Conservation (phyloP, 2,888 invertebrate genomes). For the Timandra comae region DNA sequence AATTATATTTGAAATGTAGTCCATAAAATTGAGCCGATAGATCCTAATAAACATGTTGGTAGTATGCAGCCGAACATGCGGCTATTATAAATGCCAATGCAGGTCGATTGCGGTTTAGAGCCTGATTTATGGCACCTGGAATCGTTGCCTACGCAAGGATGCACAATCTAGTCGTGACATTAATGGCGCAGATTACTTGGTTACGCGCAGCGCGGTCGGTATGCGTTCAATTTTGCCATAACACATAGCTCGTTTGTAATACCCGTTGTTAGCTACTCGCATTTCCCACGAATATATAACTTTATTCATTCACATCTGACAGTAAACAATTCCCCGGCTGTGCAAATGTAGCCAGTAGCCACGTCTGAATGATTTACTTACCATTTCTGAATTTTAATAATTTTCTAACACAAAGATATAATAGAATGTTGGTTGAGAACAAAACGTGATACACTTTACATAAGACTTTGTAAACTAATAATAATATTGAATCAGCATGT, state of each 20-base stretch:
- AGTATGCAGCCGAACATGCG: constrained; percentile 20
- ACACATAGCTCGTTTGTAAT: constrained; percentile 22
- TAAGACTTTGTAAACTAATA: too few relatives aligned
- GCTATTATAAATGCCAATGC: constrained; percentile 34
- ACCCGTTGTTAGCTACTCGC: constrained; percentile 22
- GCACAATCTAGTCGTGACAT: constrained; percentile 63
- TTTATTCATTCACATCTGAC: neutral
- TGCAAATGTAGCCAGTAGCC: neutral
- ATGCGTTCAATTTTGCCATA: constrained; percentile 51
- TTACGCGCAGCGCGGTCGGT: constrained; percentile 37
- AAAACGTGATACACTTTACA: too few relatives aligned
- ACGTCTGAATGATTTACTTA: neutral
- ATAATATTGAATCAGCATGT: too few relatives aligned
- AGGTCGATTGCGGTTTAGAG: constrained; percentile 35
- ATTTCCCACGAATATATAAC: constrained; percentile 54
- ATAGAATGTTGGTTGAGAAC: too few relatives aligned
- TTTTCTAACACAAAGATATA: too few relatives aligned
- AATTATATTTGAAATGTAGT: constrained; percentile 30
- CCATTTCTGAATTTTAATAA: too few relatives aligned
- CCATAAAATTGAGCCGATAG: constrained; percentile 30
- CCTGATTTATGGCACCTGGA: constrained; percentile 35
- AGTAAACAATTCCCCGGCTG: neutral
- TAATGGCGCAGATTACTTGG: constrained; percentile 46
- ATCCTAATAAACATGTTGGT: constrained; percentile 24
- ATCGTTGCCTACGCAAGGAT: constrained; percentile 50